phyloP scores from a whole-genome alignment of 2,113 vertebrate genomes.

The Ascaphus truei region DNA sequence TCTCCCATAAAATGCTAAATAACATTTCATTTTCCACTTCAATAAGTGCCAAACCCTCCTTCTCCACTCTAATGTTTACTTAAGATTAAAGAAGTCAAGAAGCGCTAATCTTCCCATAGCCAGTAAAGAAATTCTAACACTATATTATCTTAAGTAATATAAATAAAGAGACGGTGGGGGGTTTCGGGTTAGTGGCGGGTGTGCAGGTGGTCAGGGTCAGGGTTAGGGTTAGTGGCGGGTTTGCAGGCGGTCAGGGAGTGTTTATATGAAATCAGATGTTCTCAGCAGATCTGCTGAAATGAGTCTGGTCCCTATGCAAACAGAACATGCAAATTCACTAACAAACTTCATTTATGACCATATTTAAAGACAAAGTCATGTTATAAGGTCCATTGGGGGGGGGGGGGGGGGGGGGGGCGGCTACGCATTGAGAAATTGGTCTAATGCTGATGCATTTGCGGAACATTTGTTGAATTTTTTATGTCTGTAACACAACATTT shows the following conservation, averaged over 20 bases:
- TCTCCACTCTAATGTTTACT: constrained; percentile 10
- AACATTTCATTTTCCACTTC: constrained; percentile 11
- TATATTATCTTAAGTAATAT: constrained; percentile 20
- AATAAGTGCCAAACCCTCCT: constrained; percentile 5
- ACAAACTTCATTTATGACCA: too few species aligned
- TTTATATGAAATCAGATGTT: constrained; percentile 21
- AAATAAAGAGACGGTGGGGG: constrained; percentile 16
- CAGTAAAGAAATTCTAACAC: background rate
- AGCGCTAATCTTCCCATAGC: background rate
- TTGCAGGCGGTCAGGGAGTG: constrained; percentile 12
- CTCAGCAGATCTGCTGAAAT: background rate
- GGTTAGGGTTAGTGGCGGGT: background rate
- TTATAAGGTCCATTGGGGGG: too few species aligned
- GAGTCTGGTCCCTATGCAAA: too few species aligned
- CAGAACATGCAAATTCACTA: too few species aligned
- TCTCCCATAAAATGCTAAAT: background rate
- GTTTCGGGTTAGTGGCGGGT: background rate
- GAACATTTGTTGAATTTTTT: too few species aligned
- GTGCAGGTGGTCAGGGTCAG: constrained; percentile 10
- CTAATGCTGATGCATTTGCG: too few species aligned
- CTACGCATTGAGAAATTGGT: too few species aligned
- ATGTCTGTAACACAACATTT: too few species aligned
- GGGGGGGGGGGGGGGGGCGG: too few species aligned
- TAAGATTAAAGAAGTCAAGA: background rate
- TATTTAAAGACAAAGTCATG: too few species aligned